Evolutionary conservation across 2,888 invertebrate species (phyloP), one percentile per base, ranked within the genome.

Genomic region (Eurytoma californica): DNA sequence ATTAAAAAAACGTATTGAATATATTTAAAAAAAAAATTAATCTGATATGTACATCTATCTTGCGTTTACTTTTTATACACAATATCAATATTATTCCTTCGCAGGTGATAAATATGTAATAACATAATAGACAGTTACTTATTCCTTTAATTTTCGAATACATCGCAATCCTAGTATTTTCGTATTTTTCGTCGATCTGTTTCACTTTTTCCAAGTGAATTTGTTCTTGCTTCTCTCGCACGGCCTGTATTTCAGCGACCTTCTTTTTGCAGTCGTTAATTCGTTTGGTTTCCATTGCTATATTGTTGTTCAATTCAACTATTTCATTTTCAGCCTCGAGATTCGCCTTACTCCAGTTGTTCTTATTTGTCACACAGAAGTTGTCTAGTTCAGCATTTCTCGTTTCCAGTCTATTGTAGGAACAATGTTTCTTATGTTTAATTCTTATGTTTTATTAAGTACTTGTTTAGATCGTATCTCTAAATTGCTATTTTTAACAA

Each of bases 101-200:
- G n/a, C n/a, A n/a, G n/a, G n/a, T 61, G 14, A 57, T 57, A n/a
- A n/a, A 28, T 18, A 0, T 55, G 16, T 51, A 51, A 18, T 14
- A 57, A 57, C 28, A 12, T 2, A 16, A 7, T 20, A 53, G 13
- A 14, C 30, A 9, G 16, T 82, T 86, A 89, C 89, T 87, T 70
- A 86, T 81, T 58, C 81, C 72, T 84, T 89, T 88, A 13, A 87
- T 83, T 80, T 86, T 68, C 0, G 86, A 86, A 55, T 83, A 80
- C 18, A 88, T 70, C 47, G 77, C 67, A 18, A 83, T 49, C 77
- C 85, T 85, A 3, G 82, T 86, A 0, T 82, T 73, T 12, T 83
- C 81, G 74, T 86, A 89, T 79, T 82, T 84, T 53, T 84, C 79
- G 39, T 85, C 82, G 9, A 84, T 77, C 0, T 18, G 18, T 70